These are phyloP conservation scores for Phycodurus eques DNA, from an alignment of 2,113 vertebrate genomes.

Conservation along the genomic window DNA sequence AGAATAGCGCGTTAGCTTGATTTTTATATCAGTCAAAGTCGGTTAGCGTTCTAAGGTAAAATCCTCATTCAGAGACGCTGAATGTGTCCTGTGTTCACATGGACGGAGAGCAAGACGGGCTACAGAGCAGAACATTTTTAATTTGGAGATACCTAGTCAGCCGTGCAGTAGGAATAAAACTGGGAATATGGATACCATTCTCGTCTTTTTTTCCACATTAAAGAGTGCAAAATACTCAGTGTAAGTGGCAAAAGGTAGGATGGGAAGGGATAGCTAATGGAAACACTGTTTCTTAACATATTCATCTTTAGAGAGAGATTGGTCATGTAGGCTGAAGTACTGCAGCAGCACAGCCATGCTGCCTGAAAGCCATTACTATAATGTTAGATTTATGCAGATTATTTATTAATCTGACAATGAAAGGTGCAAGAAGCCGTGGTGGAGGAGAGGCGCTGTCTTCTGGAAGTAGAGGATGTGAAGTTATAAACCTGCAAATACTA, in stretches of 20 bases:
- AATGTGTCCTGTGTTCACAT: constrained; percentile 14
- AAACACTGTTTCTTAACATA: constrained; percentile 65
- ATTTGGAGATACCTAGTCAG: not conserved
- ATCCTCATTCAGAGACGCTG: constrained; percentile 22
- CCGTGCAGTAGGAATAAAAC: not conserved
- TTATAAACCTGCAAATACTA: constrained; percentile 54
- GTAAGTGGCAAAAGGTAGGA: constrained; percentile 62
- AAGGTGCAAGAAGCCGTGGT: constrained; percentile 68
- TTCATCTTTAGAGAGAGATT: constrained; percentile 77
- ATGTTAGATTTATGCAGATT: constrained; percentile 70
- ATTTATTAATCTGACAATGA: constrained; percentile 74
- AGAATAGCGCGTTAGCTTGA: constrained; percentile 45
- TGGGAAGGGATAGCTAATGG: constrained; percentile 68
- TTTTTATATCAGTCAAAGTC: constrained; percentile 68
- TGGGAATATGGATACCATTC: not conserved
- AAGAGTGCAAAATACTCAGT: constrained; percentile 55
- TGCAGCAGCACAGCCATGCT: constrained; percentile 37
- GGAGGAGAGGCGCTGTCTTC: constrained; percentile 43
- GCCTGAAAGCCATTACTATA: constrained; percentile 75
- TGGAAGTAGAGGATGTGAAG: constrained; percentile 39
- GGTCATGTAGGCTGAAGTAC: constrained; percentile 31
- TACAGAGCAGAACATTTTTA: not conserved
- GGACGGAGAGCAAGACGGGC: not conserved
- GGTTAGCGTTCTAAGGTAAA: constrained; percentile 30
- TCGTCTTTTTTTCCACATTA: constrained; percentile 3